Conservation (phyloP, 2,113 vertebrate genomes). For the Lepus timidus region DNA sequence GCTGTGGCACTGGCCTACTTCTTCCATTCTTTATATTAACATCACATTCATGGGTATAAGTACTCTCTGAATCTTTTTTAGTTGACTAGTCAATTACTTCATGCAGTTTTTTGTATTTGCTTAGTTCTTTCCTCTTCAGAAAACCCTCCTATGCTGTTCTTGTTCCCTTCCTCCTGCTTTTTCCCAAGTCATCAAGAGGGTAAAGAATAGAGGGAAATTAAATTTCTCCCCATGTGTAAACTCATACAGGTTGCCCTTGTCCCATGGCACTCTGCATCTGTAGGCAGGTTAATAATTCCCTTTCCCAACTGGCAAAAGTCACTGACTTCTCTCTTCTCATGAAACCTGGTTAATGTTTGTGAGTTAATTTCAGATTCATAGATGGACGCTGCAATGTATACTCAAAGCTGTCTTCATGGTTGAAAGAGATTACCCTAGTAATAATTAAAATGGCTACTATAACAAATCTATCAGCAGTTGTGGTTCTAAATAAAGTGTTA, state of each 20-base stretch:
- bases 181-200: background rate
- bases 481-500: background rate
- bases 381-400: background rate
- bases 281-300: constrained; percentile 20
- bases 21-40: background rate
- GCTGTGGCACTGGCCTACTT: no score
- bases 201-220: constrained; percentile 49
- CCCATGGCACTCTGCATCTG: background rate
- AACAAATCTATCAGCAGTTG: background rate
- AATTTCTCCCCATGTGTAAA: background rate
- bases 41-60: background rate
- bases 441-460: constrained; percentile 52
- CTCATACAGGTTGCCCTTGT: background rate
- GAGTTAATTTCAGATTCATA: constrained; percentile 2
- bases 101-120: constrained; percentile 13
- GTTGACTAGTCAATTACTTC: background rate
- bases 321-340: background rate
- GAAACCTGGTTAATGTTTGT: constrained; percentile 3
- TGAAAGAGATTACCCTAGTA: constrained; percentile 34
- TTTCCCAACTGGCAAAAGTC: background rate
- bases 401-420: background rate
- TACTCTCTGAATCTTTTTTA: background rate
- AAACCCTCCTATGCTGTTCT: constrained; percentile 1
- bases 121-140: constrained; percentile 13
- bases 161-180: background rate